A percentile compares a stretch with the other conserved stretches of the same genome.
phyloP scores from a whole-genome alignment of 1,140 invertebrate species.

The Brachionus sp. region DNA sequence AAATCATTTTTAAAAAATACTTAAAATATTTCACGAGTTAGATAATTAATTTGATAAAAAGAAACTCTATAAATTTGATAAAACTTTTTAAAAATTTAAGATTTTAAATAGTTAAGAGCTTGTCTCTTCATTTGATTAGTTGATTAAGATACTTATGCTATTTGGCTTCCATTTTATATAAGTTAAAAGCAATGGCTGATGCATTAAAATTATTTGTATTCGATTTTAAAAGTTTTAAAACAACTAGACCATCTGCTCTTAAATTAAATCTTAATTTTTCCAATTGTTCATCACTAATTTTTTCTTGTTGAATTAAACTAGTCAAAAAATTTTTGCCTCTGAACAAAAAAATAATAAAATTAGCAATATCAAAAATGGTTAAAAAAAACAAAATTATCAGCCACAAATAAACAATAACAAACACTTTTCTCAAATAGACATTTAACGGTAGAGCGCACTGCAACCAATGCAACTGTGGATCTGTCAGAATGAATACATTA shows the following conservation, averaged over 20 bases:
- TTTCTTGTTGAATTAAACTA: constrained; percentile 6
- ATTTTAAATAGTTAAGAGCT: too few species aligned
- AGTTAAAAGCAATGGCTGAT: background rate
- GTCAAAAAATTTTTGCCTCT: background rate
- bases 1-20: too few species aligned
- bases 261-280: background rate
- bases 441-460: constrained; percentile 34
- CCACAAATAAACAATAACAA: background rate
- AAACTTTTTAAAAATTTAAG: too few species aligned
- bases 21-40: too few species aligned
- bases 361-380: background rate
- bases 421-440: constrained; percentile 32
- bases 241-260: background rate
- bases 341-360: background rate
- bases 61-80: too few species aligned
- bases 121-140: too few species aligned
- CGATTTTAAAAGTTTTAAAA: constrained; percentile 12
- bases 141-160: too few species aligned
- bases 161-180: background rate
- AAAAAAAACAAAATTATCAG: background rate
- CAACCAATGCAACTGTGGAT: constrained; percentile 15
- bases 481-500: background rate
- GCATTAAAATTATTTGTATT: constrained; percentile 33
- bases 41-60: too few species aligned
- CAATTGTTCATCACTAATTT: background rate